Percentiles rank a stretch among this genome's conserved stretches.
Conservation (phyloP, 23 tunicate species). For the Styela plicata region DNA sequence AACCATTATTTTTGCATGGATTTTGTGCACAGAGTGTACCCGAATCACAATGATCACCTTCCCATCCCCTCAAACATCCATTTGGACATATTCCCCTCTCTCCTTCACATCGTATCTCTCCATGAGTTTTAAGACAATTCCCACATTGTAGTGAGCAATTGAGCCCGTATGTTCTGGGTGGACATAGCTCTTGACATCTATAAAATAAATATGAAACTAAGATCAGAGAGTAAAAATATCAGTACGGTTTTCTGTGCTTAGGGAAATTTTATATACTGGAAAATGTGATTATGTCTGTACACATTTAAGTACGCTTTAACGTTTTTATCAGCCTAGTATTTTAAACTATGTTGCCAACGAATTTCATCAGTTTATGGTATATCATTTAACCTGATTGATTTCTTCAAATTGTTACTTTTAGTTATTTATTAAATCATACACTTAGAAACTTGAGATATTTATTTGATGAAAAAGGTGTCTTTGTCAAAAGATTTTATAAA, state of each 20-base stretch:
- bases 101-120: conserved; percentile 5
- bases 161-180: conserved; percentile 61
- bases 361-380: no score
- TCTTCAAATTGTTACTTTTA: no score
- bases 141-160: conserved; percentile 71
- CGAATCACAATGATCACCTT: conserved; percentile 56
- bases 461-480: no score
- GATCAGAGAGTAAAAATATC: neutral
- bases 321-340: no score
- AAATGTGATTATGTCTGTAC: no score
- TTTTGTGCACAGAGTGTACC: conserved; percentile 63
- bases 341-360: no score
- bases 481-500: no score
- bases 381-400: no score
- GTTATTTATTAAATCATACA: no score
- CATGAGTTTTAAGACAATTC: conserved; percentile 32
- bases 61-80: conserved; percentile 78
- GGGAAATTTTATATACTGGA: neutral
- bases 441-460: no score
- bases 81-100: conserved; percentile 38
- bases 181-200: conserved; percentile 42
- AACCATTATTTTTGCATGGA: conserved; percentile 70
- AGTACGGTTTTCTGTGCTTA: neutral
- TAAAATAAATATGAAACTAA: neutral
- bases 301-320: no score